These are phyloP conservation scores for Phrynosoma platyrhinos DNA, from an alignment of 2,113 vertebrate species.

Conservation along the genomic window DNA sequence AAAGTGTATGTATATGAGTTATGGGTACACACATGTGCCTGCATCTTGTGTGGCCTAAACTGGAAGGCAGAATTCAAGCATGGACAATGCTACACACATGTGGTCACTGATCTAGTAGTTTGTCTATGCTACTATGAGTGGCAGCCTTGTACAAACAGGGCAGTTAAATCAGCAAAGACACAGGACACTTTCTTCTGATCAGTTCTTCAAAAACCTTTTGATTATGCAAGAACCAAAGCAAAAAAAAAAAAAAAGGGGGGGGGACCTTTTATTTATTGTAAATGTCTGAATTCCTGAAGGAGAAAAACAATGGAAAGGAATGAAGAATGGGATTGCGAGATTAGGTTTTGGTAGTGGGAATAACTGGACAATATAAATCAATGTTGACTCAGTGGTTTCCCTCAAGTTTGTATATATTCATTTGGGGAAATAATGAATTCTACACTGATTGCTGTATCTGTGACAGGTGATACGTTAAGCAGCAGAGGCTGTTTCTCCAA, in stretches of 20 bases:
- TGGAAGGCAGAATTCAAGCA: neutral
- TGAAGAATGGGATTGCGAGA: neutral
- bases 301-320: conserved; percentile 25
- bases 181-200: conserved; percentile 61
- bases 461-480: neutral
- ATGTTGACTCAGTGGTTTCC: neutral
- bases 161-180: conserved; percentile 34
- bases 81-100: neutral
- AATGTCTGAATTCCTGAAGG: conserved; percentile 51
- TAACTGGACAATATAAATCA: neutral
- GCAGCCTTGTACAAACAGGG: neutral
- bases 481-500: neutral
- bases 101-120: neutral
- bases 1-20: neutral
- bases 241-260: neutral
- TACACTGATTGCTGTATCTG: neutral
- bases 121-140: neutral
- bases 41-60: neutral
- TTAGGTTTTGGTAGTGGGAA: neutral
- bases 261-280: conserved; percentile 82
- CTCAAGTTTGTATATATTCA: neutral
- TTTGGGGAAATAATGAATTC: neutral
- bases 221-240: conserved; percentile 83
- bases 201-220: conserved; percentile 73
- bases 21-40: neutral